Evolutionary conservation across 64 coral and sea anemone species (phyloP), one percentile per base, ranked within the genome.

Genomic region (Montipora efflorescens): DNA sequence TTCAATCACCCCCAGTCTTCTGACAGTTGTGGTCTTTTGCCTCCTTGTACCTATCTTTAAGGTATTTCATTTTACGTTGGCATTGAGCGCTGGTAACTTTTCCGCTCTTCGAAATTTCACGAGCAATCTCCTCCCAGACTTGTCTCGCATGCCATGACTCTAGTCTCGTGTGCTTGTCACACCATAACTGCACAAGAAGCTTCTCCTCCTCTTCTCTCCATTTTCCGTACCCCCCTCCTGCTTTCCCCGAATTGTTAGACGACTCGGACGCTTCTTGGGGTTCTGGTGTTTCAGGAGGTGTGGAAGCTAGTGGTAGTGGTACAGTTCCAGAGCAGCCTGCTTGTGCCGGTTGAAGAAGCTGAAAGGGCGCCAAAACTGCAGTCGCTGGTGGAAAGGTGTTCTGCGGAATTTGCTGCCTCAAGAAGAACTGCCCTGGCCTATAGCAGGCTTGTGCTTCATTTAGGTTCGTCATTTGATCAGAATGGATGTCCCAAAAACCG

Each of bases 51-150:
- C 67, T 79, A 44, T 93, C 83, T 11, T 73, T 80, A 4, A 80
- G 73, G 28, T 93, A 88, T 64, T 93, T 43, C 8, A 87, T 87
- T 78, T 93, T 93, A 5, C 19, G 8, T 28, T 87, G 75, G 48
- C 75, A 93, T 47, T 93, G 83, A 73, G 74, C 73, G 6, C 76
- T 78, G 1, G 45, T 49, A 14, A 78, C 76, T 20, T 78, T 59
- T 9, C 44, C 0, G 19, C 19, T 64, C 36, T 79, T 79, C 2
- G 25, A 58, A 45, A 79, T 44, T 67, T 46, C 75, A 16, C 79
- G 23, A 47, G 88, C 28, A 7, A 79, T 90, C 11, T 90, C 75
- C 57, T 90, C 75, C 88, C 74, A 90, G 8, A 90, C 74, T 48
- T 46, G 22, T 20, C 55, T 78, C 0, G 88, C 10, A 45, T 90